Evolutionary conservation across 2,113 vertebrate genomes (phyloP).

Genomic region (Poeciliopsis retropinna): DNA sequence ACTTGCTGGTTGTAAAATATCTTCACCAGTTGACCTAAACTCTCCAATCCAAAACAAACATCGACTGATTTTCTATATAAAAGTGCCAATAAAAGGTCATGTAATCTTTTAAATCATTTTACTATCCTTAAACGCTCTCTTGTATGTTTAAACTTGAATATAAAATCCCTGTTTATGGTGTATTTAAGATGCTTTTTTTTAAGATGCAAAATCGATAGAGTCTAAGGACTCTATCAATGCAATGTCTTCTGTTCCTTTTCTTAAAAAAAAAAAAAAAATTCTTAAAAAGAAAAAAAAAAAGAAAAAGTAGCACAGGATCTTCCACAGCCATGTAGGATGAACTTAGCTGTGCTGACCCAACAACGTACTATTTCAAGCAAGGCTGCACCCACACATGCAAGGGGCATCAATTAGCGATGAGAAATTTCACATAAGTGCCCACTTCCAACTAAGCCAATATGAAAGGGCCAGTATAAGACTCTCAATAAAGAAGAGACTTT

Average conservation of each 20-base stretch:
- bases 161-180: background rate
- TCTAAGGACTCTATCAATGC: too few species aligned
- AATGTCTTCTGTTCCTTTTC: background rate
- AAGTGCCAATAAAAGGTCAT: too few species aligned
- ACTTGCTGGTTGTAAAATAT: background rate
- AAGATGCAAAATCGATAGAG: too few species aligned
- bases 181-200: too few species aligned
- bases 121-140: background rate
- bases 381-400: slow-evolving; percentile 44
- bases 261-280: background rate
- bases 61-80: too few species aligned
- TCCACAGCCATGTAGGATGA: slow-evolving; percentile 46
- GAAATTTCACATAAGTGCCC: background rate
- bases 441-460: background rate
- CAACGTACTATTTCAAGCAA: slow-evolving; percentile 71
- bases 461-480: too few species aligned
- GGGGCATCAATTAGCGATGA: slow-evolving; percentile 51
- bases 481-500: too few species aligned
- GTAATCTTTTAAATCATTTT: too few species aligned
- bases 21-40: too few species aligned
- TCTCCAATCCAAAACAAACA: too few species aligned
- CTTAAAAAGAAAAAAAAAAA: too few species aligned
- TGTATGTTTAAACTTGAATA: background rate
- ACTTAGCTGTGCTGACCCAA: slow-evolving; percentile 2
- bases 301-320: slow-evolving; percentile 3